These are phyloP conservation scores for Eupithecia dodoneata DNA, from an alignment of 2,888 invertebrate species.

Conservation along the genomic window DNA sequence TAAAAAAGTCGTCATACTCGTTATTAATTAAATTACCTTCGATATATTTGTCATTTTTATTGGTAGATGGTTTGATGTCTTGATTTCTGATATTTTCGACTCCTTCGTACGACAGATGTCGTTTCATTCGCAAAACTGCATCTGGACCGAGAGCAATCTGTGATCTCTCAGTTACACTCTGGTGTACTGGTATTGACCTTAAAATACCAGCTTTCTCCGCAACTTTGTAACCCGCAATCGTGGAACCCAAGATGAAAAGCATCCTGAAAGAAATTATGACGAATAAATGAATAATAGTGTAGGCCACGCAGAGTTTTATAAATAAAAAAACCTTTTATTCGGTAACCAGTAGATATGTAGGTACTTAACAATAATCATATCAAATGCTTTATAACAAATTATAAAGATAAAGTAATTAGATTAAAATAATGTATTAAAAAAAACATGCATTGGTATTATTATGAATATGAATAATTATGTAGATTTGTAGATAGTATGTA, in stretches of 20 bases:
- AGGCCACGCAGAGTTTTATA: not conserved
- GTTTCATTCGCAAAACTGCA: not conserved
- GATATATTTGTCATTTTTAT: not conserved
- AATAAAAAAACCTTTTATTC: no score
- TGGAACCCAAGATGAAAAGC: not conserved
- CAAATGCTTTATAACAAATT: no score
- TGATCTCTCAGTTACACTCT: not conserved
- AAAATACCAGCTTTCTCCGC: not conserved
- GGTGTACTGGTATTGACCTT: not conserved
- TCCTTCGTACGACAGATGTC: not conserved
- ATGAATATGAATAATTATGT: no score
- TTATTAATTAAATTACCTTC: not conserved
- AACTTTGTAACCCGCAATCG: not conserved
- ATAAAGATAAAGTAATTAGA: no score
- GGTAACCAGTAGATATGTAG: no score
- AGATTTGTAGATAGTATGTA: no score
- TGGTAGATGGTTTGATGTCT: not conserved
- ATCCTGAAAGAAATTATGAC: not conserved
- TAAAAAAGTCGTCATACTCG: not conserved
- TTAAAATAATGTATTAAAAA: no score
- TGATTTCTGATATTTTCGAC: not conserved
- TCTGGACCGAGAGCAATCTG: no score
- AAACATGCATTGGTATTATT: no score
- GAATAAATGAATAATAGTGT: not conserved
- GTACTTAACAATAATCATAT: no score